Evolutionary conservation across 1,140 invertebrate species (phyloP).

Genomic region (Anadara kagoshimensis): DNA sequence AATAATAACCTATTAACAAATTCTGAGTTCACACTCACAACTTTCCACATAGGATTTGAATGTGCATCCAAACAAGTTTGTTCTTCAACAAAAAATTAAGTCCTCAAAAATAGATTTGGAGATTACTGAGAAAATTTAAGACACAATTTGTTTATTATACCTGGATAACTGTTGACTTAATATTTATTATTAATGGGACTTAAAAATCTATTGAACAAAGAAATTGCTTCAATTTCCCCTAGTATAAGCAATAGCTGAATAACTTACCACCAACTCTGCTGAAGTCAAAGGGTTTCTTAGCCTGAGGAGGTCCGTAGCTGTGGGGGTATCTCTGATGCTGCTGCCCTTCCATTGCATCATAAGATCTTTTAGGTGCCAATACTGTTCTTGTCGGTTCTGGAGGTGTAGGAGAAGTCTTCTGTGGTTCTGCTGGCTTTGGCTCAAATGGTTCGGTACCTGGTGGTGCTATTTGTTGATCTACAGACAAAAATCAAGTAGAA

Average conservation of each 20-base stretch:
- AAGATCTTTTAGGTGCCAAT: conserved; percentile 40
- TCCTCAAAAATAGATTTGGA: too few relatives aligned
- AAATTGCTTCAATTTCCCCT: too few relatives aligned
- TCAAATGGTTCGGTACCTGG: conserved; percentile 27
- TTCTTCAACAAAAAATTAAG: too few relatives aligned
- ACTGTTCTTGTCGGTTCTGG: conserved; percentile 27
- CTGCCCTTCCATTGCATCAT: conserved; percentile 23
- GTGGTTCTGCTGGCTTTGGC: not conserved
- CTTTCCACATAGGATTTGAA: too few relatives aligned
- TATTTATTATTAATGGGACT: too few relatives aligned
- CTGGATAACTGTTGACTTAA: too few relatives aligned
- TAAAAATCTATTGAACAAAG: too few relatives aligned
- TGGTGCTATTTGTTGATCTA: conserved; percentile 21
- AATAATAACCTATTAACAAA: too few relatives aligned
- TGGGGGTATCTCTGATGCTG: not conserved
- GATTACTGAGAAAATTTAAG: too few relatives aligned
- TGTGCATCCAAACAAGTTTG: too few relatives aligned
- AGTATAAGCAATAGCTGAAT: not conserved
- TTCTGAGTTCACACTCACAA: too few relatives aligned
- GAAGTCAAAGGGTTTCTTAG: conserved; percentile 57
- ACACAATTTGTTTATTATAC: too few relatives aligned
- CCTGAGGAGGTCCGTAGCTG: conserved; percentile 29
- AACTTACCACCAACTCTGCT: conserved; percentile 55
- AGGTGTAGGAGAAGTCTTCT: not conserved
- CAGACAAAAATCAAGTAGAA: not conserved